Evolutionary conservation across 1,140 invertebrate species (phyloP).

Genomic region (Drosophila ananassae): DNA sequence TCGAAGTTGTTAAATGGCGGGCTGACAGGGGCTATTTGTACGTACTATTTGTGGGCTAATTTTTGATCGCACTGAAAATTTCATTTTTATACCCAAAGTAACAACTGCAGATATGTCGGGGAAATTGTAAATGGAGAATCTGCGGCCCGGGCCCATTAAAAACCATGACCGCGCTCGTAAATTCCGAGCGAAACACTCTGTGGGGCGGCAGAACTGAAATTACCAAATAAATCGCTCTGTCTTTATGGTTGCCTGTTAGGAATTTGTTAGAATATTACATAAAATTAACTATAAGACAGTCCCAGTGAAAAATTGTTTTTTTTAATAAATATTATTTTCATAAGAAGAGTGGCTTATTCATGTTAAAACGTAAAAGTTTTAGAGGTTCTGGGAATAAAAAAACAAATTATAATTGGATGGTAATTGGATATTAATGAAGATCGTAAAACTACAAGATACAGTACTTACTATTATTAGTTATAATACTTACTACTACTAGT

Average conservation of each 20-base stretch:
- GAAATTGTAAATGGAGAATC: slow-evolving; percentile 29
- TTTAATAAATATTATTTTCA: background rate
- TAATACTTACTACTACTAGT: no score
- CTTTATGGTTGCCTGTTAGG: slow-evolving; percentile 35
- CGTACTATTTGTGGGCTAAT: slow-evolving; percentile 24
- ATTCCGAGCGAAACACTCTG: slow-evolving; percentile 24
- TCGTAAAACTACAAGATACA: background rate
- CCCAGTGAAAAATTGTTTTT: background rate
- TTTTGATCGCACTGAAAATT: slow-evolving; percentile 15
- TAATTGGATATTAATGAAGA: slow-evolving; percentile 1
- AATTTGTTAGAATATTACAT: slow-evolving; percentile 31
- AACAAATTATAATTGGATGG: background rate
- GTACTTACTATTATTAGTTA: no score
- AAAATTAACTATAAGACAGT: slow-evolving; percentile 6
- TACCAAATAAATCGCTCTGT: slow-evolving; percentile 39
- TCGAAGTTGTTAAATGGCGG: slow-evolving; percentile 35
- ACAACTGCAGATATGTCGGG: slow-evolving; percentile 11
- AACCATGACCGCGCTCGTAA: slow-evolving; percentile 37
- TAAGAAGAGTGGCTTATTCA: no score
- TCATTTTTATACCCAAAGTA: slow-evolving; percentile 23
- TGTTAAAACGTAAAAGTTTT: no score
- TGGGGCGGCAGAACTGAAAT: slow-evolving; percentile 30
- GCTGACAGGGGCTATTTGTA: slow-evolving; percentile 18
- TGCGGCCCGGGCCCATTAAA: slow-evolving; percentile 33
- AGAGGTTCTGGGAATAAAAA: background rate